Evolutionary conservation across 2,888 invertebrate genomes (phyloP).

Genomic region (Metopia argyrocephala): DNA sequence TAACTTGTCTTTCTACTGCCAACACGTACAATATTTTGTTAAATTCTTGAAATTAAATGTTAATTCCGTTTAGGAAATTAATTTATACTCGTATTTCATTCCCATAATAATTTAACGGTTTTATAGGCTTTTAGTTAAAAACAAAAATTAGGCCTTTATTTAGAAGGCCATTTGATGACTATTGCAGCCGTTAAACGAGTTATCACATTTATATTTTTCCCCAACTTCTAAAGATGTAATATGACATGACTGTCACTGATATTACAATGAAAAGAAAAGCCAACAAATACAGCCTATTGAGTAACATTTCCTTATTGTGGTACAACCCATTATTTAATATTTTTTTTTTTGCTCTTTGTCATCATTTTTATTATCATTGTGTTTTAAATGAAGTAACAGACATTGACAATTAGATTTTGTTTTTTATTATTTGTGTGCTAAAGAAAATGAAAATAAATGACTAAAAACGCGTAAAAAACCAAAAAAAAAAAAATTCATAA

Average conservation of each 20-base stretch:
- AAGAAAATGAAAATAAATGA: neutral
- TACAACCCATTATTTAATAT: neutral
- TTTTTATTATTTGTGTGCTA: neutral
- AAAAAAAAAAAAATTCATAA: too few species aligned
- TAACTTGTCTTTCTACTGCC: too few species aligned
- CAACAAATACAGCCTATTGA: constrained; percentile 4
- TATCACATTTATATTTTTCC: too few species aligned
- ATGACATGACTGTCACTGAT: neutral
- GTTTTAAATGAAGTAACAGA: constrained; percentile 51
- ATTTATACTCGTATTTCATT: too few species aligned
- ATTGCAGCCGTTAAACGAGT: too few species aligned
- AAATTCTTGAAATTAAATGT: too few species aligned
- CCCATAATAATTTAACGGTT: too few species aligned
- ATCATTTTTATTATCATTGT: neutral
- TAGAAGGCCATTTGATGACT: too few species aligned
- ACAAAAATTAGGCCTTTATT: too few species aligned
- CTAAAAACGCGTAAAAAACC: neutral
- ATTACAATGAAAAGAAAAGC: neutral
- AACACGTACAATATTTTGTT: too few species aligned
- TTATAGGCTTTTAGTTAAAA: too few species aligned
- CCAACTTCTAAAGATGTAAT: neutral
- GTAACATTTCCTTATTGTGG: neutral
- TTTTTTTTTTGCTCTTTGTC: neutral
- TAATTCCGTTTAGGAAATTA: too few species aligned
- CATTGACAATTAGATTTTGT: constrained; percentile 45